A percentile compares a stretch with the other conserved stretches of the same genome.
Conservation (phyloP, 2,113 vertebrate genomes). For the Ammodytes dubius region DNA sequence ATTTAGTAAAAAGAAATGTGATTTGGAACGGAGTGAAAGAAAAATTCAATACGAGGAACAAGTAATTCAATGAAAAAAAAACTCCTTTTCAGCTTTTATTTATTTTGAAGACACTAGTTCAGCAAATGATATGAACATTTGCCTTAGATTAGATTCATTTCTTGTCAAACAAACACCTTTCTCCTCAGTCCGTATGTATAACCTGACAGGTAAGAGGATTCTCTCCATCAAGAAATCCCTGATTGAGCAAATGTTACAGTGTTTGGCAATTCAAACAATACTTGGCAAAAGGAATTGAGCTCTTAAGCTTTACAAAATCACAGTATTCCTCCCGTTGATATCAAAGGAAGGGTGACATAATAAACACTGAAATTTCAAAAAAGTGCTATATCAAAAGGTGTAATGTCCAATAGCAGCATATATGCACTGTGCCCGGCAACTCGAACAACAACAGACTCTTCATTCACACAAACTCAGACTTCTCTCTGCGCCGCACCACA, state of each 20-base stretch:
- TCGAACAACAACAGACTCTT: neutral
- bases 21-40: neutral
- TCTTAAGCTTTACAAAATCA: conserved; percentile 69
- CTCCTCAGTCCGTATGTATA: conserved; percentile 3
- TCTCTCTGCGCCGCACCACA: conserved; percentile 63
- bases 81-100: conserved; percentile 63
- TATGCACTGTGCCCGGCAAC: conserved; percentile 23
- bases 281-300: conserved; percentile 41
- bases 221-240: conserved; percentile 58
- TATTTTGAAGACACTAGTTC: conserved; percentile 45
- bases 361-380: conserved; percentile 64
- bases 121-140: conserved; percentile 52
- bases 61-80: conserved; percentile 42
- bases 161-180: conserved; percentile 20
- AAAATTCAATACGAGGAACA: neutral
- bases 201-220: conserved; percentile 25
- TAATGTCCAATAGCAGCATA: conserved; percentile 53
- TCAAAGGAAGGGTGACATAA: conserved; percentile 50
- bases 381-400: conserved; percentile 70
- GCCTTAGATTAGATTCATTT: conserved; percentile 34
- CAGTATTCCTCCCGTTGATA: conserved; percentile 56
- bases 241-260: conserved; percentile 69
- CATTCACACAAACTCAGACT: conserved; percentile 65
- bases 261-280: conserved; percentile 55
- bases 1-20: no score